These are phyloP conservation scores for Gila orcuttii DNA, from an alignment of 2,113 vertebrate genomes.

Conservation along the genomic window DNA sequence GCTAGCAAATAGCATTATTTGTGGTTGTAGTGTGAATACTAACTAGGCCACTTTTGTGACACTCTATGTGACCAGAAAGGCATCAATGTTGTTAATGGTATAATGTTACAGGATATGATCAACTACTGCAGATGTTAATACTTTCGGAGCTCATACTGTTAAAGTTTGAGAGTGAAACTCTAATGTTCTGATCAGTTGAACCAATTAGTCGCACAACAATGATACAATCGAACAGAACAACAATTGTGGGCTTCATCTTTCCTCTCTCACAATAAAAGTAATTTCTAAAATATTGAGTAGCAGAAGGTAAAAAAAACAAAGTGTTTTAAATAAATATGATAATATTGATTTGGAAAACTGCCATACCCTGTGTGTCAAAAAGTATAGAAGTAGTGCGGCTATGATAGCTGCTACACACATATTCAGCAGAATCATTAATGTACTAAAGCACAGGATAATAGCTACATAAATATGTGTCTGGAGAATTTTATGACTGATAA, in stretches of 20 bases:
- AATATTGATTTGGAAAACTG: background rate
- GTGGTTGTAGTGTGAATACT: background rate
- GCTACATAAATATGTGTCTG: conserved; percentile 18
- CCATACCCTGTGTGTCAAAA: conserved; percentile 1
- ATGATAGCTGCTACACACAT: background rate
- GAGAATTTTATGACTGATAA: conserved; percentile 32
- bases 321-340: background rate
- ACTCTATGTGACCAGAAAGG: background rate
- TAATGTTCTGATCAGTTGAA: conserved; percentile 4
- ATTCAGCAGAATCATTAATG: conserved; percentile 34
- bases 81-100: background rate
- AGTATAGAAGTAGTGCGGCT: background rate
- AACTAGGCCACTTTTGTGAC: background rate
- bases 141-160: background rate
- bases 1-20: background rate
- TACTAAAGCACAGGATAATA: conserved; percentile 34
- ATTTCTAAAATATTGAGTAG: background rate
- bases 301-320: background rate
- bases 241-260: background rate
- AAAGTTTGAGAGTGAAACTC: background rate
- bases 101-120: background rate
- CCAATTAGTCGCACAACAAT: background rate
- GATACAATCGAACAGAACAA: background rate
- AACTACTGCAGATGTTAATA: background rate
- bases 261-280: background rate